Evolutionary conservation across 2,888 invertebrate genomes (phyloP).

Genomic region (Bimastos eiseni): DNA sequence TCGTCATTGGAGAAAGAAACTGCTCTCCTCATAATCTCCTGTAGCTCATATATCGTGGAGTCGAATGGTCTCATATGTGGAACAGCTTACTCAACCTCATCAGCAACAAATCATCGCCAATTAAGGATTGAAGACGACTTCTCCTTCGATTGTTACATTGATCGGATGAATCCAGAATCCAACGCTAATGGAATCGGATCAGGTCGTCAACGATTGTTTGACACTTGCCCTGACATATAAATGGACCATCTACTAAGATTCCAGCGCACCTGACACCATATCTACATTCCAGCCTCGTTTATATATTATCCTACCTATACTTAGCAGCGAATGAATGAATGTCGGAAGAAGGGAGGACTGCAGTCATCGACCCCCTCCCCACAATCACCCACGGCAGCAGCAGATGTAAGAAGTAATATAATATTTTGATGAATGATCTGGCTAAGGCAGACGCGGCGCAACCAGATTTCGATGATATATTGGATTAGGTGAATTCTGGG

Average conservation of each 20-base stretch:
- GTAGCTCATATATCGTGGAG: not conserved
- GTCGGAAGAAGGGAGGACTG: not conserved
- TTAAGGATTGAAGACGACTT: not conserved
- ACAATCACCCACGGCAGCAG: not conserved
- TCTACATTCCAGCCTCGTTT: not conserved
- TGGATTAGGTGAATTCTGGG: not conserved
- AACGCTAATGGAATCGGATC: not conserved
- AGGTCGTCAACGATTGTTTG: not conserved
- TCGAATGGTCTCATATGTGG: not conserved
- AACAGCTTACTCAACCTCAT: not conserved
- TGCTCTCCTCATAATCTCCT: too few relatives aligned
- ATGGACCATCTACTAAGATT: not conserved
- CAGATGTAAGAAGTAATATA: not conserved
- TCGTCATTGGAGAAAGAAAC: too few relatives aligned
- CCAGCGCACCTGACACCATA: not conserved
- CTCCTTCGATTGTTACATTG: constrained; percentile 1
- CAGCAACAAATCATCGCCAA: not conserved
- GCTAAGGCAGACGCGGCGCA: not conserved
- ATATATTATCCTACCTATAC: not conserved
- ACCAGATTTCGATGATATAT: constrained; percentile 9
- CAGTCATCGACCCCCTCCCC: not conserved
- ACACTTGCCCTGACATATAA: constrained; percentile 6
- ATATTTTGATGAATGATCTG: not conserved
- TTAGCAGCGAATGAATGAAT: not conserved
- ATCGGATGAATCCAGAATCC: not conserved